Conservation (phyloP, 2,113 vertebrate species). For the Corythornis cristatus region DNA sequence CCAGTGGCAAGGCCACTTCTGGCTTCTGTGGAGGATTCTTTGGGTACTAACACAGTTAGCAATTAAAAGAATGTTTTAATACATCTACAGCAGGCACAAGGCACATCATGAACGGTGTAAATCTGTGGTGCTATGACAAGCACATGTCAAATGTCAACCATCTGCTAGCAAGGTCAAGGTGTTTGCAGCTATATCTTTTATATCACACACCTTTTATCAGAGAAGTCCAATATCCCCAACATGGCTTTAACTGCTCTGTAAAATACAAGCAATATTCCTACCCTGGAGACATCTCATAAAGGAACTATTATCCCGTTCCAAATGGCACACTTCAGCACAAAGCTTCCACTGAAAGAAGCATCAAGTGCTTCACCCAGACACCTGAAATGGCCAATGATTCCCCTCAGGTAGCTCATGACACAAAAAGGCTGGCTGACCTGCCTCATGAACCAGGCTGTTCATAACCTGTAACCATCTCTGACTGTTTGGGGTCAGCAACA, state of each 20-base stretch:
- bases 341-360: not conserved
- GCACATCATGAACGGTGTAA: not conserved
- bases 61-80: not conserved
- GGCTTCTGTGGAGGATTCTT: not conserved
- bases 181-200: not conserved
- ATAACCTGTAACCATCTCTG: not conserved
- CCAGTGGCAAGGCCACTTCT: not conserved
- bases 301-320: not conserved
- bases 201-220: accelerated
- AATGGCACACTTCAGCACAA: not conserved
- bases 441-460: not conserved
- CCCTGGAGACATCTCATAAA: not conserved
- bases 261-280: not conserved
- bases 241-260: not conserved
- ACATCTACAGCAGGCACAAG: not conserved
- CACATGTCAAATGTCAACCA: not conserved
- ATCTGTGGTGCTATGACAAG: not conserved
- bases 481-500: not conserved
- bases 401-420: not conserved
- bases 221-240: not conserved
- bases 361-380: not conserved
- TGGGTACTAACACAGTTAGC: not conserved
- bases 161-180: not conserved
- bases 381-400: not conserved
- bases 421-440: not conserved